Conservation (phyloP, 2,888 invertebrate species). For the Pimpla rufipes region DNA sequence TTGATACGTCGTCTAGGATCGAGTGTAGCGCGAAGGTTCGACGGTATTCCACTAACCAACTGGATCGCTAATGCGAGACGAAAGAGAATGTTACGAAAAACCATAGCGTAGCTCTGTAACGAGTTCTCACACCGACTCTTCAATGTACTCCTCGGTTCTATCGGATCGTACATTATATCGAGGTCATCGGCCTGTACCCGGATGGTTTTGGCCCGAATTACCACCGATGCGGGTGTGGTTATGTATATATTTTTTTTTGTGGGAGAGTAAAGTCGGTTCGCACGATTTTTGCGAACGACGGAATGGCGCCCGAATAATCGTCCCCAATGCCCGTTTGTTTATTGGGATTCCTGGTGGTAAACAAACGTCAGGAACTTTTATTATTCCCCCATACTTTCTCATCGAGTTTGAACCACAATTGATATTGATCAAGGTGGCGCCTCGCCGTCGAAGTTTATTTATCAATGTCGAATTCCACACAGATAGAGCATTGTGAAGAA, state of each 20-base stretch:
- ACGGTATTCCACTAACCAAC: neutral
- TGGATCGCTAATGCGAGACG: slow-evolving; percentile 29
- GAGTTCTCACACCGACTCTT: neutral
- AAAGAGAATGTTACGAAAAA: slow-evolving; percentile 34
- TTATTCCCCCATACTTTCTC: too few relatives aligned
- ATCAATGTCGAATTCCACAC: too few relatives aligned
- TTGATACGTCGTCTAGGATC: slow-evolving; percentile 42
- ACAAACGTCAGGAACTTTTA: too few relatives aligned
- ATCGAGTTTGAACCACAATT: too few relatives aligned
- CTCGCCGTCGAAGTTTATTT: too few relatives aligned
- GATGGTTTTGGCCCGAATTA: slow-evolving; percentile 44
- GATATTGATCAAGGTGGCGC: too few relatives aligned
- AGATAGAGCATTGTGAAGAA: too few relatives aligned
- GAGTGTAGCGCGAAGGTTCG: slow-evolving; percentile 18
- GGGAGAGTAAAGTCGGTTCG: neutral
- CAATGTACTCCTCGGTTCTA: slow-evolving; percentile 48
- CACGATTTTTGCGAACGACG: neutral
- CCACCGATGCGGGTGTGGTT: slow-evolving; percentile 37
- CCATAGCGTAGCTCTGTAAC: neutral
- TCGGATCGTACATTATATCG: slow-evolving; percentile 22
- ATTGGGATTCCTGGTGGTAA: too few relatives aligned
- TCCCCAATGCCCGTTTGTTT: too few relatives aligned
- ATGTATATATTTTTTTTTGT: slow-evolving; percentile 1
- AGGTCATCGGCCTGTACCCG: slow-evolving; percentile 46
- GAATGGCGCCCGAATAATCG: neutral